These are phyloP conservation scores for Rhincodon typus DNA, from an alignment of 2,797 vertebrate species.

Conservation along the genomic window DNA sequence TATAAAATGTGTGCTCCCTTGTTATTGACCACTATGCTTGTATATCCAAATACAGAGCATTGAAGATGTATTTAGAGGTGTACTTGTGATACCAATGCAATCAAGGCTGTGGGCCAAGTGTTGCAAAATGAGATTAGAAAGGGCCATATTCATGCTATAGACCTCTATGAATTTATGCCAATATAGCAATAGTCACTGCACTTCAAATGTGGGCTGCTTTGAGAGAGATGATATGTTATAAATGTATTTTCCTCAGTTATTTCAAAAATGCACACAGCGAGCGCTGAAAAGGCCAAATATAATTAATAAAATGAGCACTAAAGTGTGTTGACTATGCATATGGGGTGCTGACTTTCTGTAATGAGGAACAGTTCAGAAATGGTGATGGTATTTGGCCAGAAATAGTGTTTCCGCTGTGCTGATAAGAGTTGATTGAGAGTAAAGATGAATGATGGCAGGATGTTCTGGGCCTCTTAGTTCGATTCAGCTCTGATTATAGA, in stretches of 20 bases:
- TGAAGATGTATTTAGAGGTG: too few relatives aligned
- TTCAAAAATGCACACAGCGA: not conserved
- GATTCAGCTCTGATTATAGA: slow-evolving; percentile 59
- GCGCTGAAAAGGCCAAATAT: not conserved
- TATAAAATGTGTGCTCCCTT: too few relatives aligned
- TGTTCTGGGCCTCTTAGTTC: slow-evolving; percentile 58
- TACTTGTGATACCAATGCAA: too few relatives aligned
- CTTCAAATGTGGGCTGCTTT: not conserved
- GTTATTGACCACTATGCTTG: too few relatives aligned
- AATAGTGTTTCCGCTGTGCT: not conserved
- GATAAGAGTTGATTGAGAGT: slow-evolving; percentile 54
- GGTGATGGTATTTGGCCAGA: not conserved
- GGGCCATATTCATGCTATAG: too few relatives aligned
- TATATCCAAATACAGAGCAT: too few relatives aligned
- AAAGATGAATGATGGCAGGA: slow-evolving; percentile 59
- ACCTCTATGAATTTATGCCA: too few relatives aligned
- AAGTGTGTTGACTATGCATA: not conserved
- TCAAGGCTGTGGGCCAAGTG: too few relatives aligned
- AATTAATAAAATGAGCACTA: not conserved
- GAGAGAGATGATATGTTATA: not conserved
- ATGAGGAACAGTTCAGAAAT: not conserved
- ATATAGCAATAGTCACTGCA: not conserved
- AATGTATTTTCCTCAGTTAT: not conserved
- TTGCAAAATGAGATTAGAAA: too few relatives aligned
- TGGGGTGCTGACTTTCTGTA: not conserved